Conservation (phyloP, 2,113 vertebrate genomes). For the Melanerpes aurifrons region DNA sequence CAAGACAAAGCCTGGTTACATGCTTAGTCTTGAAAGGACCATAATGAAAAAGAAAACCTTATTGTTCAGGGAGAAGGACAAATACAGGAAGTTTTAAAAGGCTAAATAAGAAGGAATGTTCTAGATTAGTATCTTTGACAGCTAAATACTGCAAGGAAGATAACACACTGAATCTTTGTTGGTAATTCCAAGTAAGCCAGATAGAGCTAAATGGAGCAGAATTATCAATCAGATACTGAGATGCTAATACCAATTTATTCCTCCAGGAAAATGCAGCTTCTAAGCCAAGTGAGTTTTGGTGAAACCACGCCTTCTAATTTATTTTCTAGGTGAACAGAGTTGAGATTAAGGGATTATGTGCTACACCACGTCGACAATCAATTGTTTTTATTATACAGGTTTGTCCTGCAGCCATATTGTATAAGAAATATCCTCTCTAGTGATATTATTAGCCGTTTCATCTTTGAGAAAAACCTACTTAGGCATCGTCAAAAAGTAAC, state of each 20-base stretch:
- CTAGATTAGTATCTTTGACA: conserved; percentile 7
- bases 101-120: not conserved
- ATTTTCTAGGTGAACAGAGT: not conserved
- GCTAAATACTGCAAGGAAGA: not conserved
- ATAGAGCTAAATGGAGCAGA: not conserved
- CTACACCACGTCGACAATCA: rapidly evolving
- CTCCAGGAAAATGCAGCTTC: not conserved
- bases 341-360: not conserved
- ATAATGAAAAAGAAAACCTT: not conserved
- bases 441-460: rapidly evolving
- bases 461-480: not conserved
- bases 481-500: not conserved
- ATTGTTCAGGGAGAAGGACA: not conserved
- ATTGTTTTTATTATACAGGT: not conserved
- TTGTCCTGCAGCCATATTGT: not conserved
- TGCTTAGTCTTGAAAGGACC: not conserved
- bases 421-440: not conserved
- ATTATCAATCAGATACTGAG: not conserved
- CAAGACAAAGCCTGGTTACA: not conserved
- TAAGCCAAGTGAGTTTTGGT: not conserved
- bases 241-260: not conserved
- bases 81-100: not conserved
- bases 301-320: not conserved
- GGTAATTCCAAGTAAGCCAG: not conserved
- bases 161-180: not conserved